phyloP scores from a whole-genome alignment of 2,113 vertebrate species.

The Morone saxatilis region DNA sequence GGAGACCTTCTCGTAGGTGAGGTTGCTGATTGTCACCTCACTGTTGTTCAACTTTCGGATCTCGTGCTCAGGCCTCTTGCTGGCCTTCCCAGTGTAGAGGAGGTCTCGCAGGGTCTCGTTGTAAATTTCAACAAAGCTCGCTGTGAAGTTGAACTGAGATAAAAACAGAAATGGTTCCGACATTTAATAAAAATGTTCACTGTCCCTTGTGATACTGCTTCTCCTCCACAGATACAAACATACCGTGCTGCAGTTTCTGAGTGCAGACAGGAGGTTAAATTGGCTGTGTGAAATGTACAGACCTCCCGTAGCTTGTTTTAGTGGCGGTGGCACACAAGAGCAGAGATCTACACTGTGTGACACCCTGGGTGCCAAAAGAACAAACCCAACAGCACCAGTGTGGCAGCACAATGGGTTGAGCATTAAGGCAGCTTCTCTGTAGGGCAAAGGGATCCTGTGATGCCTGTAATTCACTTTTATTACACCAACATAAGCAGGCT shows the following conservation, averaged over 20 bases:
- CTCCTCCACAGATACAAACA: not conserved
- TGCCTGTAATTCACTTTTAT: not conserved
- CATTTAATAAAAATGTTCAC: not conserved
- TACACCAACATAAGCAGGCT: not conserved
- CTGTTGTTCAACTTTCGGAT: slow-evolving; percentile 76
- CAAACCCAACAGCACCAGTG: not conserved
- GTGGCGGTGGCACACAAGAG: not conserved
- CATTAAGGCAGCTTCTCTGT: not conserved
- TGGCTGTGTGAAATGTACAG: not conserved
- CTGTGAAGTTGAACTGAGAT: slow-evolving; percentile 83
- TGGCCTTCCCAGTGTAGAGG: slow-evolving; percentile 81
- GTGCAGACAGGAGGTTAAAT: not conserved
- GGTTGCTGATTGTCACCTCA: slow-evolving; percentile 79
- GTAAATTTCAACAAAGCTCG: slow-evolving; percentile 96
- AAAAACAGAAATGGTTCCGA: not conserved
- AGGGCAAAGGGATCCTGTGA: not conserved
- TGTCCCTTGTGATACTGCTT: not conserved
- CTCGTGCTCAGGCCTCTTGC: slow-evolving; percentile 82
- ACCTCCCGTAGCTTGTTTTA: not conserved
- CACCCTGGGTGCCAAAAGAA: not conserved
- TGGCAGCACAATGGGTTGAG: not conserved
- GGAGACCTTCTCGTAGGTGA: slow-evolving; percentile 79
- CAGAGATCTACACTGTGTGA: not conserved
- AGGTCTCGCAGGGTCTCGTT: slow-evolving; percentile 91
- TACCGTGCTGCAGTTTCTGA: not conserved